phyloP scores from a whole-genome alignment of 1,140 invertebrate genomes.

The Achatina immaculata region DNA sequence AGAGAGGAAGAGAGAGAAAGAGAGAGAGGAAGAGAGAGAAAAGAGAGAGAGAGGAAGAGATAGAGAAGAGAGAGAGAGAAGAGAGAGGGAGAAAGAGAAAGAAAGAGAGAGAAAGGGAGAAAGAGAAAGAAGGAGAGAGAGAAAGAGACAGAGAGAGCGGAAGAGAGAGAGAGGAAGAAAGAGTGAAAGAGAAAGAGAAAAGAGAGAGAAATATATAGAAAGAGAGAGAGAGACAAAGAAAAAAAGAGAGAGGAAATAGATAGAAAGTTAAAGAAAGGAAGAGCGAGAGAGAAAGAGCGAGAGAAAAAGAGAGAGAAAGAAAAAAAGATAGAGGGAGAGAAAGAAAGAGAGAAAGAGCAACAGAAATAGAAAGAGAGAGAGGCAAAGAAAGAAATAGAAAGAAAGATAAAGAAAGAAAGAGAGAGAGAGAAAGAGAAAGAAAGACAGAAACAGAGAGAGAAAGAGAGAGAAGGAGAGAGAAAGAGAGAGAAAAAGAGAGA shows the following conservation, averaged over 20 bases:
- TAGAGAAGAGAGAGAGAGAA: neutral
- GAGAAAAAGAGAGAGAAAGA: neutral
- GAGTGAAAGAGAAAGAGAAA: neutral
- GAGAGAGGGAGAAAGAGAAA: no score
- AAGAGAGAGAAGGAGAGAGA: slow-evolving; percentile 18
- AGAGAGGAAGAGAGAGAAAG: neutral
- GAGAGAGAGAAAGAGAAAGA: no score
- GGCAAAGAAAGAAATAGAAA: no score
- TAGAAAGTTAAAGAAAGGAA: neutral
- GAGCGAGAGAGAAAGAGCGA: slow-evolving; percentile 6
- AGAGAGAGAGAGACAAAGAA: neutral
- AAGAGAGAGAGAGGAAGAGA: neutral
- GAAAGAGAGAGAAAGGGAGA: no score
- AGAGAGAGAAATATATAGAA: no score
- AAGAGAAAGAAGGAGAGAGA: no score
- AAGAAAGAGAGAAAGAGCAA: no score
- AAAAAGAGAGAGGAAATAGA: slow-evolving; percentile 1
- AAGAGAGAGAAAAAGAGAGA: neutral
- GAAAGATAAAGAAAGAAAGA: no score
- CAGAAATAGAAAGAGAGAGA: no score
- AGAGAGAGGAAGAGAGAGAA: neutral
- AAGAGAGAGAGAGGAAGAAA: slow-evolving; percentile 4
- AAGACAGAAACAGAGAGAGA: no score
- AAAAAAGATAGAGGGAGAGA: neutral
- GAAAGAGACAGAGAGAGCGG: no score